Conservation (phyloP, 2,888 invertebrate genomes). For the Exephanes ischioxanthus region DNA sequence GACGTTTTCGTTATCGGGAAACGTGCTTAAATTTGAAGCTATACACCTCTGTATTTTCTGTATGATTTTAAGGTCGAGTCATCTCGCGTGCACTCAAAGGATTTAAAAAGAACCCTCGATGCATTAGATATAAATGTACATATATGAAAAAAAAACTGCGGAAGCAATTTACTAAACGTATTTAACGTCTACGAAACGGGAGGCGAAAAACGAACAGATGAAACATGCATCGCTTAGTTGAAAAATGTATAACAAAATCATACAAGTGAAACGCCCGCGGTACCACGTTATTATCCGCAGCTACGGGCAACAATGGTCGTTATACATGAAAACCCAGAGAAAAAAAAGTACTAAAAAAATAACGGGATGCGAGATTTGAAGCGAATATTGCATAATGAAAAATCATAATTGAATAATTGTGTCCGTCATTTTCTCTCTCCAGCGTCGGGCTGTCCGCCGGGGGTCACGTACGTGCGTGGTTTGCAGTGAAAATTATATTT, state of each 20-base stretch:
- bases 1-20: too few relatives aligned
- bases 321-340: background rate
- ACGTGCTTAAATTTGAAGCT: too few relatives aligned
- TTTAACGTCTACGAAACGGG: background rate
- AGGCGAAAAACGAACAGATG: background rate
- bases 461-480: background rate
- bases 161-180: background rate
- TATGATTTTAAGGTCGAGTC: too few relatives aligned
- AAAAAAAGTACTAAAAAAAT: background rate
- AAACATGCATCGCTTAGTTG: background rate
- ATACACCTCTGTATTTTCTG: too few relatives aligned
- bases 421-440: background rate
- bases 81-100: background rate
- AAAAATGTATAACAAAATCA: conserved; percentile 15
- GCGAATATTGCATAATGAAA: background rate
- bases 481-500: background rate
- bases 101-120: background rate
- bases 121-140: background rate
- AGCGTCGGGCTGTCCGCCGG: background rate
- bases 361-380: background rate
- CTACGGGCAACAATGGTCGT: background rate
- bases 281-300: background rate
- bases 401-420: background rate
- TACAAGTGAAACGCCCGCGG: background rate
- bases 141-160: background rate